These are phyloP conservation scores for Oryzias woworae DNA, from an alignment of 2,113 vertebrate genomes.

Conservation along the genomic window DNA sequence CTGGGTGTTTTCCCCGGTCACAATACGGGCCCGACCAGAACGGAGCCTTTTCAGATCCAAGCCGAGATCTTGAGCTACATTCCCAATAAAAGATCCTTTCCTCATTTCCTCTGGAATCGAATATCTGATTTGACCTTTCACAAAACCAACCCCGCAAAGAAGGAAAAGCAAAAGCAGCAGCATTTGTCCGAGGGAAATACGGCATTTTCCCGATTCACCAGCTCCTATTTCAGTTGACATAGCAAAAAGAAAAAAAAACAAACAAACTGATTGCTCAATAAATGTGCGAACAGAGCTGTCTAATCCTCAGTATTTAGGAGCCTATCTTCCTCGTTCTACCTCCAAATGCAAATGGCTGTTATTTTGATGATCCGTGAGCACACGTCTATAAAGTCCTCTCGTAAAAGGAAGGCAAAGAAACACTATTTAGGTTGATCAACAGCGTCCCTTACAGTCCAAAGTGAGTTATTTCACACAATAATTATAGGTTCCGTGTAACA, in stretches of 20 bases:
- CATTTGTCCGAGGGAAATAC: not conserved
- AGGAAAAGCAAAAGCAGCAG: not conserved
- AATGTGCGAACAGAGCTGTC: too few species aligned
- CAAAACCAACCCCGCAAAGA: not conserved
- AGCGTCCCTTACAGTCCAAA: too few species aligned
- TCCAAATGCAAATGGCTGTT: too few species aligned
- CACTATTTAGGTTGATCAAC: too few species aligned
- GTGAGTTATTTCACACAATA: too few species aligned
- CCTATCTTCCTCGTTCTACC: too few species aligned
- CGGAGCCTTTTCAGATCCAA: slow-evolving; percentile 19
- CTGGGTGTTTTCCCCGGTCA: slow-evolving; percentile 6
- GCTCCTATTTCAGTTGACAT: too few species aligned
- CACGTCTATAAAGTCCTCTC: not conserved
- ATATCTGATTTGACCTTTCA: slow-evolving; percentile 25
- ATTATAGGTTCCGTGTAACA: too few species aligned
- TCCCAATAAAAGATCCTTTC: slow-evolving; percentile 36
- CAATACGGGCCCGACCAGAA: slow-evolving; percentile 7
- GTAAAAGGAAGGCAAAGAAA: not conserved
- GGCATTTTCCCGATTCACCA: not conserved
- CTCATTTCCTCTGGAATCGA: slow-evolving; percentile 43
- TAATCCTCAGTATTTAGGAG: too few species aligned
- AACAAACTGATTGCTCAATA: too few species aligned
- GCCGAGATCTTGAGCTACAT: slow-evolving; percentile 14
- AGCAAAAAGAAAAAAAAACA: not conserved
- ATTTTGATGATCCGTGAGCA: too few species aligned